Base-by-base conservation (phyloP, 2,797 vertebrate species). In the Sciaenops ocellatus region DNA sequence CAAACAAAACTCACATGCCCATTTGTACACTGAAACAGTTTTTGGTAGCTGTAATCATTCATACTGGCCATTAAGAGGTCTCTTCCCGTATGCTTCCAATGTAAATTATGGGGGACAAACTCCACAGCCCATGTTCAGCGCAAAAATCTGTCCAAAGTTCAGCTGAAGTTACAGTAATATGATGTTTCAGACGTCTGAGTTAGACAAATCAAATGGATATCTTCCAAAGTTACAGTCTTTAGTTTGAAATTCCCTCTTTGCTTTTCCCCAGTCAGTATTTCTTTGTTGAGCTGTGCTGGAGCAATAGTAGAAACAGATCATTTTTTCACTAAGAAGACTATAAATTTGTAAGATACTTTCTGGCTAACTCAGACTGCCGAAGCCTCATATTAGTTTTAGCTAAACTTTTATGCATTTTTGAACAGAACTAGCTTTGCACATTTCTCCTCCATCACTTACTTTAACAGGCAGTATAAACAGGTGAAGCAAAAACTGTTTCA, bases 91-190 rank as follows among this genome's bases (percentile, higher is more conserved):
- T 54, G 38, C 26, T 51, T 61, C 54, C 34, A 52, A 38, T 56
- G 41, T 48, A 26, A 57, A 28, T 64, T 34, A 73, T 22, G 9
- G 13, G n/a, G n/a, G 46, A 47, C 5, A 18, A 47, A 50, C 34
- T 38, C 47, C 42, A 4, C 30, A 18, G 9, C 17, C 26, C 13
- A 34, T 51, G 20, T 24, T 54, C 11, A 44, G 18, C 22, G 1
- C 17, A 74, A 50, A 50, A 50, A 56, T 9, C 28, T 42, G n/a
- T 48, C 5, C 28, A 3, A 28, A 54, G 15, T 42, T 41, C 6
- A 73, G 41, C 28, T 55, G 26, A 55, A 48, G 55, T 17, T 61
- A 18, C 46, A 15, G 26, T 64, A 60, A 26, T 46, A 60, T 61
- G 1, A 42, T 24, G 47, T 24, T 18, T 57, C 30, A 60, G 72